Evolutionary conservation across 2,797 vertebrate species (phyloP).

Genomic region (Manis crassicaudata): DNA sequence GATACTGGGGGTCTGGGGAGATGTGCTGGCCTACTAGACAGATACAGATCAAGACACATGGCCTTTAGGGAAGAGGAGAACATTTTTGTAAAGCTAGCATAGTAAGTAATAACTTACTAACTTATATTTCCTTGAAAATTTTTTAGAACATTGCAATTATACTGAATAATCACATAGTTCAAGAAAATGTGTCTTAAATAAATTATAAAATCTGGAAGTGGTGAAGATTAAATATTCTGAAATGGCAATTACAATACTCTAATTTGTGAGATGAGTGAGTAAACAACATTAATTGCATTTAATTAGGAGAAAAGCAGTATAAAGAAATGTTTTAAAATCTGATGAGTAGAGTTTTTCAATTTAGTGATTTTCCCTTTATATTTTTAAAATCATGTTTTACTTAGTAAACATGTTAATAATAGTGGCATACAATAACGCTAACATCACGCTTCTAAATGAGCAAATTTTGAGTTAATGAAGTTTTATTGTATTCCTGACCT

Average conservation of each 20-base stretch:
- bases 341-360: neutral
- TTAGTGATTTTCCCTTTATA: neutral
- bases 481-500: neutral
- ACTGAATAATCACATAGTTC: neutral
- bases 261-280: neutral
- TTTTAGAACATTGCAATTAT: neutral
- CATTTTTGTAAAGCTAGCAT: neutral
- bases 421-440: neutral
- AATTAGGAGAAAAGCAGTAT: neutral
- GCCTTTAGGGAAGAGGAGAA: neutral
- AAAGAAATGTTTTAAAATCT: constrained; percentile 14
- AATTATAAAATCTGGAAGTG: constrained; percentile 4
- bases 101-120: neutral
- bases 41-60: neutral
- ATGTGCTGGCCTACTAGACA: neutral
- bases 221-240: constrained; percentile 46
- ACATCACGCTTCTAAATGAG: neutral
- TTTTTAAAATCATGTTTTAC: neutral
- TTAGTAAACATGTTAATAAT: neutral
- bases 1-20: neutral
- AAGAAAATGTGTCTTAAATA: neutral
- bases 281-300: constrained; percentile 12
- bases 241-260: constrained; percentile 16
- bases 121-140: neutral
- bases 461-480: neutral